Conservation (phyloP, 1,140 invertebrate genomes). For the Drosophila baimaii region DNA sequence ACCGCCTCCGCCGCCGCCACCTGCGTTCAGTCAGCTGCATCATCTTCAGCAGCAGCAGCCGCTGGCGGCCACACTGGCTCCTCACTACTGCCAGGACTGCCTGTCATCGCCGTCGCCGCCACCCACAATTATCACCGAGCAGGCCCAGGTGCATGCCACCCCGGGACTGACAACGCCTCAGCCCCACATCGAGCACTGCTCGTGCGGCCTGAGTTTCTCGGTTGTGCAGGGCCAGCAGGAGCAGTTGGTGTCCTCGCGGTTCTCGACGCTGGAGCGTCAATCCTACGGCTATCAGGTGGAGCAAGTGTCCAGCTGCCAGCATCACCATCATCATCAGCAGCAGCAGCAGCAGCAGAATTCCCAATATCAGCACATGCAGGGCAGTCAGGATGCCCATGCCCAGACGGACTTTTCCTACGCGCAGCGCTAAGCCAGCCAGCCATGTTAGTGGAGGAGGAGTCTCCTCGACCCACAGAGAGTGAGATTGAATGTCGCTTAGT, state of each 20-base stretch:
- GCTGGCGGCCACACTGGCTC: neutral
- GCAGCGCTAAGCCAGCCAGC: conserved; percentile 39
- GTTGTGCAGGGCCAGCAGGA: conserved; percentile 54
- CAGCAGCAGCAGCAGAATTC: conserved; percentile 48
- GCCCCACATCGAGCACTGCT: conserved; percentile 76
- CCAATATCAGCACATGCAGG: conserved; percentile 13
- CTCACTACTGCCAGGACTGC: conserved; percentile 73
- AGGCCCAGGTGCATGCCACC: conserved; percentile 71
- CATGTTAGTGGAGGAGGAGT: neutral
- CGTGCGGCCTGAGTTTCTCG: conserved; percentile 74
- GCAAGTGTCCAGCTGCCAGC: conserved; percentile 37
- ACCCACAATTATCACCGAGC: conserved; percentile 75
- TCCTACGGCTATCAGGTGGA: conserved; percentile 35
- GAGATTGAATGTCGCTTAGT: conserved; percentile 52
- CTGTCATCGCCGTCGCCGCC: conserved; percentile 72
- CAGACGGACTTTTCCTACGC: conserved; percentile 72
- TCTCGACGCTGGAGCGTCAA: conserved; percentile 41
- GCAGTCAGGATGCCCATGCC: conserved; percentile 62
- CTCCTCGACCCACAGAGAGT: conserved; percentile 47
- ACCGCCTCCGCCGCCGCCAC: conserved; percentile 50
- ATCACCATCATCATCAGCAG: conserved; percentile 57
- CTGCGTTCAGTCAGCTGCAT: conserved; percentile 45
- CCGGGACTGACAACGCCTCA: conserved; percentile 37
- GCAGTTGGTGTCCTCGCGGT: conserved; percentile 7
- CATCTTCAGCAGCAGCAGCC: conserved; percentile 8